Evolutionary conservation across 2,888 invertebrate genomes (phyloP).

Genomic region (Zhuqinia jingwanae): DNA sequence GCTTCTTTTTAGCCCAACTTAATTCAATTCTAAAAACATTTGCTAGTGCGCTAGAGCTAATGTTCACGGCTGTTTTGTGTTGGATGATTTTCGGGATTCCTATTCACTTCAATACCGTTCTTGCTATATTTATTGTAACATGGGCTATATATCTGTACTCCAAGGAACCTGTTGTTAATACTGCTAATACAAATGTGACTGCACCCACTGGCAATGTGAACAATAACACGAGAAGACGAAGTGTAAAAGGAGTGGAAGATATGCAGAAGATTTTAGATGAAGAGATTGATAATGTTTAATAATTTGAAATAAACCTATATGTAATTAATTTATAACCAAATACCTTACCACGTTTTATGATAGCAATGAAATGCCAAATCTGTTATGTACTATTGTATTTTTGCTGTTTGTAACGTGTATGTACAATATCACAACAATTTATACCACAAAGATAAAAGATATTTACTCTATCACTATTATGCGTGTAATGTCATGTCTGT

Average conservation of each 20-base stretch:
- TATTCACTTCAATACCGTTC: conserved; percentile 89
- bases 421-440: background rate
- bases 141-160: conserved; percentile 93
- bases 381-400: background rate
- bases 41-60: conserved; percentile 94
- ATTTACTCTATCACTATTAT: too few relatives aligned
- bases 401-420: background rate
- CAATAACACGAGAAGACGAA: background rate
- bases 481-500: too few relatives aligned
- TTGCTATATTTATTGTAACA: conserved; percentile 91
- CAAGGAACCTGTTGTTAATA: conserved; percentile 89
- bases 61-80: conserved; percentile 94
- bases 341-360: too few relatives aligned
- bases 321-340: too few relatives aligned
- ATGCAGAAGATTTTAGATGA: conserved; percentile 76
- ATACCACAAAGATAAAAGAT: too few relatives aligned
- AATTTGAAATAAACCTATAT: background rate
- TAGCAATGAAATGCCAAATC: too few relatives aligned
- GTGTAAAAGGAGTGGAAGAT: conserved; percentile 56
- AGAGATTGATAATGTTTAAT: conserved; percentile 72
- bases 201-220: conserved; percentile 13
- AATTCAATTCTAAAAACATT: conserved; percentile 98
- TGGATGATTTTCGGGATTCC: conserved; percentile 92
- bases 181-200: conserved; percentile 30
- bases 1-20: conserved; percentile 94